phyloP scores from a whole-genome alignment of 2,797 vertebrate species.

The Ciconia nigra region DNA sequence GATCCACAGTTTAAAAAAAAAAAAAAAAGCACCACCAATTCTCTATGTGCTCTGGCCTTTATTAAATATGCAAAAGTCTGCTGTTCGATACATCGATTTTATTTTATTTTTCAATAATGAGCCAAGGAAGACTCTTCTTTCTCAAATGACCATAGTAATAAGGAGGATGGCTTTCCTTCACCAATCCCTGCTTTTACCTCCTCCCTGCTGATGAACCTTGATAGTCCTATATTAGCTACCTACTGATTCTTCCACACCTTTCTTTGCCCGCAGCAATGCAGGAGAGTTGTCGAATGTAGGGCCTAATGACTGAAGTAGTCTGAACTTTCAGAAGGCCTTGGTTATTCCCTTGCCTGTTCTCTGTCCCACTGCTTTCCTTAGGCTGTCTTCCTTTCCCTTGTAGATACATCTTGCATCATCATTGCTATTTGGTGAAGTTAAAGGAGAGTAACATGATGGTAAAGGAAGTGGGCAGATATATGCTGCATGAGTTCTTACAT shows the following conservation, averaged over 20 bases:
- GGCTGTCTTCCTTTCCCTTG: background rate
- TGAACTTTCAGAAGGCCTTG: background rate
- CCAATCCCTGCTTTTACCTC: conserved; percentile 15
- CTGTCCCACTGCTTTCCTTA: conserved; percentile 12
- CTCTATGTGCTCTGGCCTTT: conserved; percentile 9
- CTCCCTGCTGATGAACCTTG: conserved; percentile 8
- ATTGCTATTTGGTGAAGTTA: conserved; percentile 23
- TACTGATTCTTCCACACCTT: background rate
- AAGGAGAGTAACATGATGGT: background rate
- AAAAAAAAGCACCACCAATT: background rate
- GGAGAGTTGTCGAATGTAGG: background rate
- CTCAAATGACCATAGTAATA: conserved; percentile 21
- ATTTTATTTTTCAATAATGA: background rate
- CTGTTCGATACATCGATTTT: background rate
- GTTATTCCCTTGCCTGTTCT: background rate
- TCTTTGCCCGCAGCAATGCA: background rate
- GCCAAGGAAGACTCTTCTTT: conserved; percentile 23
- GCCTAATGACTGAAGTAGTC: background rate
- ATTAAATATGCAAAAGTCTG: conserved; percentile 41
- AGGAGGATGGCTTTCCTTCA: conserved; percentile 45
- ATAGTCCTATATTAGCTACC: background rate
- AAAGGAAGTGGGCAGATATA: background rate
- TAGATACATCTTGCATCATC: conserved; percentile 1
- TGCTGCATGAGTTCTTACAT: conserved; percentile 3
- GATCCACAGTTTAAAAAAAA: background rate